Evolutionary conservation across 1,140 invertebrate genomes (phyloP).

Genomic region (Tetragnatha versicolor): DNA sequence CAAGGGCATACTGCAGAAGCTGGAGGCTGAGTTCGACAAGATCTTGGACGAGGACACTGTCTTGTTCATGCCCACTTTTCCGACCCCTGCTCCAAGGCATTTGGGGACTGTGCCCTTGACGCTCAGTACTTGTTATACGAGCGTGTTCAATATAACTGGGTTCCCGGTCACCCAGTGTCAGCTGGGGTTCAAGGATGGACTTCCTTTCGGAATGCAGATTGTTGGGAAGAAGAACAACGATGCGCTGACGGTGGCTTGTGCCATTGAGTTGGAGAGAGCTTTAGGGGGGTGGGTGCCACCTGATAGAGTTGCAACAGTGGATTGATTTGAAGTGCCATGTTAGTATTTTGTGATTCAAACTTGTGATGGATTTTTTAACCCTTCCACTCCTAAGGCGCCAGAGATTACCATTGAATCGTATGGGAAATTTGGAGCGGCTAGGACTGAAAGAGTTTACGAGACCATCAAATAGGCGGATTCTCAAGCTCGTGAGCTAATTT

Average conservation of each 20-base stretch:
- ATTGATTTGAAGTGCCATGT: too few species aligned
- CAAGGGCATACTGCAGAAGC: constrained; percentile 22
- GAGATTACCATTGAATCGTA: too few species aligned
- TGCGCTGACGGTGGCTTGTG: constrained; percentile 59
- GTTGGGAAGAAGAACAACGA: constrained; percentile 61
- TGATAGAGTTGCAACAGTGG: too few species aligned
- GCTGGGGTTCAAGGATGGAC: constrained; percentile 65
- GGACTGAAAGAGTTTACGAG: too few species aligned
- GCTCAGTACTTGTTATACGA: constrained; percentile 85
- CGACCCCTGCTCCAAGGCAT: constrained; percentile 82
- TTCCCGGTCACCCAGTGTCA: constrained; percentile 65
- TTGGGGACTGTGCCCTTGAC: constrained; percentile 78
- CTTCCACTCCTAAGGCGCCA: too few species aligned
- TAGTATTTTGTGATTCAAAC: too few species aligned
- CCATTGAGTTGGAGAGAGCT: constrained; percentile 59
- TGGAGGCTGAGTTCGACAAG: constrained; percentile 67
- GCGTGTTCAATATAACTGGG: constrained; percentile 64
- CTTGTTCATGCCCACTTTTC: constrained; percentile 71
- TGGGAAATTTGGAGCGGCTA: too few species aligned
- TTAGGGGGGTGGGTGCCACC: constrained; percentile 61
- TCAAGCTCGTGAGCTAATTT: too few species aligned
- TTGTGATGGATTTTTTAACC: too few species aligned
- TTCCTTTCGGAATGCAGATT: constrained; percentile 66
- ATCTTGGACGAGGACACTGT: constrained; percentile 80
- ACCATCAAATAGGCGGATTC: too few species aligned